Evolutionary conservation across 1,140 invertebrate genomes (phyloP).

Genomic region (Mizuhopecten yessoensis): DNA sequence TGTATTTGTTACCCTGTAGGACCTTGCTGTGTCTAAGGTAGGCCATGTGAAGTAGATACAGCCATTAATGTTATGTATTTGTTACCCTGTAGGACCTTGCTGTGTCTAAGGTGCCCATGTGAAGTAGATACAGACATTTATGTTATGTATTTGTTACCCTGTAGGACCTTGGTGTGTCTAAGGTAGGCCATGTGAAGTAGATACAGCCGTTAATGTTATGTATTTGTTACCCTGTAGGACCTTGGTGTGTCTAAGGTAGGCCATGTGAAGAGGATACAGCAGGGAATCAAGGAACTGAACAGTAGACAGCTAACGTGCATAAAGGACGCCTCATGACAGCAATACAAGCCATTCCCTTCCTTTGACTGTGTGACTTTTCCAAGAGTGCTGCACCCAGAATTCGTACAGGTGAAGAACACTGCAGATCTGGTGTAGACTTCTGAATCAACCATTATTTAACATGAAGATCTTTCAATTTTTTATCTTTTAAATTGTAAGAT

Average conservation of each 20-base stretch:
- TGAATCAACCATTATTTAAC: neutral
- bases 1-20: neutral
- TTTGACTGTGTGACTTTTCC: too few species aligned
- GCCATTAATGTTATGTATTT: neutral
- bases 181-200: too few species aligned
- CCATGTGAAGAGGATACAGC: slow-evolving; percentile 96
- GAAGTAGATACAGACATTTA: too few species aligned
- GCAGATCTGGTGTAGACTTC: too few species aligned
- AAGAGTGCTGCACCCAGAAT: too few species aligned
- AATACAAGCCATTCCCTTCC: too few species aligned
- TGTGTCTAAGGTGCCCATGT: too few species aligned
- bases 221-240: slow-evolving; percentile 85
- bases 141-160: neutral
- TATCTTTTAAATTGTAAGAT: neutral
- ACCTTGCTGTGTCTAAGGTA: neutral
- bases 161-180: neutral
- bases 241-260: slow-evolving; percentile 96
- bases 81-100: neutral
- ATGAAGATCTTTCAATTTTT: neutral
- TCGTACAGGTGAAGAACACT: too few species aligned
- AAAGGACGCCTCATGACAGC: neutral
- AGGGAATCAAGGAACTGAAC: slow-evolving; percentile 91
- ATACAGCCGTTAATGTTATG: neutral
- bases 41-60: too few species aligned
- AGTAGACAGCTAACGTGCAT: slow-evolving; percentile 52